A percentile compares a stretch with the other conserved stretches of the same genome.
Conservation (phyloP, 2,888 invertebrate species). For the Graphium colonna region DNA sequence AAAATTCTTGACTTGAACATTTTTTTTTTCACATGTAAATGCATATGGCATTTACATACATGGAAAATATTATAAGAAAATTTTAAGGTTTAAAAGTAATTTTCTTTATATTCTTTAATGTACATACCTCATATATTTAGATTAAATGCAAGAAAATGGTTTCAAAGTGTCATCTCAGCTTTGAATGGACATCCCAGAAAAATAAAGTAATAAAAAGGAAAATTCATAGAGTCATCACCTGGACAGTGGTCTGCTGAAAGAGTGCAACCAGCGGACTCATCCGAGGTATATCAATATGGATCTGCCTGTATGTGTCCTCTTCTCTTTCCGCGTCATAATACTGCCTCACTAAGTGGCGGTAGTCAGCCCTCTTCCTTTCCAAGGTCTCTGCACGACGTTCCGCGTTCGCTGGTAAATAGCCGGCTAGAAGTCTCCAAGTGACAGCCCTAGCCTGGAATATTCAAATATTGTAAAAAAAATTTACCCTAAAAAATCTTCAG, state of each 20-base stretch:
- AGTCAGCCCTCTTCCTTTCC: conserved; percentile 96
- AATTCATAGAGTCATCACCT: conserved; percentile 53
- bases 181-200: too few relatives aligned
- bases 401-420: conserved; percentile 95
- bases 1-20: too few relatives aligned
- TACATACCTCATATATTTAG: too few relatives aligned
- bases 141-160: too few relatives aligned
- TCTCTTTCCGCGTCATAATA: conserved; percentile 94
- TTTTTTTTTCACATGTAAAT: too few relatives aligned
- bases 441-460: conserved; percentile 77
- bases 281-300: conserved; percentile 99
- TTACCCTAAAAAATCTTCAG: too few relatives aligned
- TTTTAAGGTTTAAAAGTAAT: too few relatives aligned
- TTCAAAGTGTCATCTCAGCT: too few relatives aligned
- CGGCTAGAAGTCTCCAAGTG: conserved; percentile 85
- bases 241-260: conserved; percentile 96
- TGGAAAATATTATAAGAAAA: too few relatives aligned
- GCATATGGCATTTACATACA: too few relatives aligned
- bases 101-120: too few relatives aligned
- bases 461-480: background rate
- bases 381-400: conserved; percentile 93
- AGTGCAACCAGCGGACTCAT: conserved; percentile 98
- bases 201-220: too few relatives aligned
- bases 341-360: conserved; percentile 96
- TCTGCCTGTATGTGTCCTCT: conserved; percentile 94